These are phyloP conservation scores for Pseudomugil tenellus DNA, from an alignment of 2,797 vertebrate genomes.

Conservation along the genomic window DNA sequence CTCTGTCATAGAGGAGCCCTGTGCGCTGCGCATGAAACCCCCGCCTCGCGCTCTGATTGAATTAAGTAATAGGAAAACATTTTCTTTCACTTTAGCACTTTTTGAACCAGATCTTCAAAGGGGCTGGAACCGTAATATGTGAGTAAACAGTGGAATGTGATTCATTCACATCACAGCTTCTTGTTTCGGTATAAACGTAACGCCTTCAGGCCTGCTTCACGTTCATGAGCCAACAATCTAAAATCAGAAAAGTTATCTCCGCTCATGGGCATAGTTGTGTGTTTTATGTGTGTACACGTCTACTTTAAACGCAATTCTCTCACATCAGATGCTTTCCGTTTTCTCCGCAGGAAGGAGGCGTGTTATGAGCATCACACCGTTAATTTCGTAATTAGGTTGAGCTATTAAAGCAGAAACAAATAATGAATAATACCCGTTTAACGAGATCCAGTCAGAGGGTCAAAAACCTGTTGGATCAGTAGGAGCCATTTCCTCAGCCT, in stretches of 20 bases:
- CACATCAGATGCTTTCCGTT: slow-evolving; percentile 66
- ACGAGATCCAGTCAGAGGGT: slow-evolving; percentile 63
- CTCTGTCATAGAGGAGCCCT: slow-evolving; percentile 97
- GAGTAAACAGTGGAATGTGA: slow-evolving; percentile 67
- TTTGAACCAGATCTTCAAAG: slow-evolving; percentile 93
- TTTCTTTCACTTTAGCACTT: slow-evolving; percentile 99
- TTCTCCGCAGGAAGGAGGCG: slow-evolving; percentile 66
- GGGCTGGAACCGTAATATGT: slow-evolving; percentile 53
- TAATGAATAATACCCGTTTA: slow-evolving; percentile 81
- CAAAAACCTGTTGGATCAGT: slow-evolving; percentile 66
- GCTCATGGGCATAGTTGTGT: background rate
- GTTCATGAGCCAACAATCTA: background rate
- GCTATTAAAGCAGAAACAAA: slow-evolving; percentile 75
- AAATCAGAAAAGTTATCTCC: background rate
- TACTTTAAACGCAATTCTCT: slow-evolving; percentile 20
- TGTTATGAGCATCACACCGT: slow-evolving; percentile 63
- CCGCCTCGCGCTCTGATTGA: slow-evolving; percentile 95
- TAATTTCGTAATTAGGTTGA: slow-evolving; percentile 75
- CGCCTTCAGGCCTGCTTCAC: background rate
- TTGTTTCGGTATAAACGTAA: background rate
- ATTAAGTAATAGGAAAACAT: slow-evolving; percentile 99
- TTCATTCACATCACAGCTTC: slow-evolving; percentile 13
- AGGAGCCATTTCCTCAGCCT: slow-evolving; percentile 47
- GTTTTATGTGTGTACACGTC: background rate
- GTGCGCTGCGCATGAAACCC: slow-evolving; percentile 95